Percentiles rank a stretch among this genome's conserved stretches.
Evolutionary conservation across 2,113 vertebrate species (phyloP).

Genomic region (Ondatra zibethicus): DNA sequence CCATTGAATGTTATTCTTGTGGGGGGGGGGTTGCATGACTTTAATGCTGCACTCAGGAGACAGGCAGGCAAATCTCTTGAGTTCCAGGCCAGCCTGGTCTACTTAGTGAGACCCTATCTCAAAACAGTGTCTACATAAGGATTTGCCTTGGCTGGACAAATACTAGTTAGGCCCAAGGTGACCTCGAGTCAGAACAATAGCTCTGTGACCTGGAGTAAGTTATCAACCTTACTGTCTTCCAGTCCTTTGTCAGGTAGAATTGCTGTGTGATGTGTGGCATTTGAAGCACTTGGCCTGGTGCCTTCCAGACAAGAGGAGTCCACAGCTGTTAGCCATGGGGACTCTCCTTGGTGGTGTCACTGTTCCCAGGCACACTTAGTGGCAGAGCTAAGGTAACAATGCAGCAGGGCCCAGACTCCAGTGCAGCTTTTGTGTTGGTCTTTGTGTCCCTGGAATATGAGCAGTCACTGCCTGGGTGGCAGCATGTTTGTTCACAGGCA

Average conservation of each 20-base stretch:
- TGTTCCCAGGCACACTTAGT: background rate
- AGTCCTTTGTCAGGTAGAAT: background rate
- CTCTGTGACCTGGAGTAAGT: conserved; percentile 16
- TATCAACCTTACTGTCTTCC: background rate
- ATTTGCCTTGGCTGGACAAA: background rate
- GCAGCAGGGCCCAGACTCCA: background rate
- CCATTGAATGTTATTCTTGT: background rate
- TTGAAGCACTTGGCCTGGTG: background rate
- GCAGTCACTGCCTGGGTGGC: background rate
- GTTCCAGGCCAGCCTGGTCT: background rate
- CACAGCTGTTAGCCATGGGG: background rate
- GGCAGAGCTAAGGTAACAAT: background rate
- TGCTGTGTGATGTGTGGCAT: background rate
- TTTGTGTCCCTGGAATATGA: background rate
- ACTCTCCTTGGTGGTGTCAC: background rate
- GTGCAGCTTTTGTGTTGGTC: background rate
- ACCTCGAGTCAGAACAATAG: background rate
- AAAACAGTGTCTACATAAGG: background rate
- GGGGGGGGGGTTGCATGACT: background rate
- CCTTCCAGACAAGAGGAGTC: background rate
- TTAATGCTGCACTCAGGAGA: background rate
- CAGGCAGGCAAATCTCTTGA: background rate
- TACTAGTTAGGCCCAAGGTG: background rate
- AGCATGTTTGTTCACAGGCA: background rate
- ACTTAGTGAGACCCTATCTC: background rate